Base-by-base conservation (phyloP, 2,797 vertebrate species). In the Sebastes umbrosus region DNA sequence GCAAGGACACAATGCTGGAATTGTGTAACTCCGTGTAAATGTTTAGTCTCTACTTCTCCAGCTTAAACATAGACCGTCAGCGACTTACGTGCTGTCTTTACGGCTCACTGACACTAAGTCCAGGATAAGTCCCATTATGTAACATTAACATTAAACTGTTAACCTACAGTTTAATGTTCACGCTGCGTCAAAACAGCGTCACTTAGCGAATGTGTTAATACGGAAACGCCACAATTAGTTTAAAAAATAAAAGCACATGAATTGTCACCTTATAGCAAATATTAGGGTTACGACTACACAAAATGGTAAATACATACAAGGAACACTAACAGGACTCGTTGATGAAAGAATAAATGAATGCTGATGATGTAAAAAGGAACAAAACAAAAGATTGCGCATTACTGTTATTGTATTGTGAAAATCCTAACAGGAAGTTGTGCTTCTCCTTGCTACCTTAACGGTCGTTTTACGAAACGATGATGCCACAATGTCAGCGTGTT, bases 1-100 rank as follows among this genome's bases (percentile, higher is more conserved):
- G 90, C 95, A 95, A 95, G 92, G 95, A 94, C 6, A 73, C 6
- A 86, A 79, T 70, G 64, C 13, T 59, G 75, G 58, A 78, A 79
- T 95, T 96, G 94, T 95, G 92, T 95, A 95, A 95, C 85, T 83
- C 5, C 4, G 5, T 14, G 2, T 29, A 12, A 78, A 54, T 25
- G 32, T 52, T 54, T 8, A n/a, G 46, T 20, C 39, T 43, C 16
- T 43, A 43, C 2, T 43, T 64, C 8, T 36, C 12, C 36, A 36
- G 36, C 12, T 13, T 36, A 36, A 36, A 36, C 36, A 36, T 13
- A 0, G 12, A 39, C 36, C 12, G 36, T 39, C 12, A 39, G 36
- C 12, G 36, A 39, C 12, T 39, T 39, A 2, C 18, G 9, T 1
- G 18, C 1, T 1, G n/a, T 36, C 8, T 46, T 39, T 31, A 9